These are phyloP conservation scores for Phyllotis vaccarum DNA, from an alignment of 2,797 vertebrate genomes.

Conservation along the genomic window DNA sequence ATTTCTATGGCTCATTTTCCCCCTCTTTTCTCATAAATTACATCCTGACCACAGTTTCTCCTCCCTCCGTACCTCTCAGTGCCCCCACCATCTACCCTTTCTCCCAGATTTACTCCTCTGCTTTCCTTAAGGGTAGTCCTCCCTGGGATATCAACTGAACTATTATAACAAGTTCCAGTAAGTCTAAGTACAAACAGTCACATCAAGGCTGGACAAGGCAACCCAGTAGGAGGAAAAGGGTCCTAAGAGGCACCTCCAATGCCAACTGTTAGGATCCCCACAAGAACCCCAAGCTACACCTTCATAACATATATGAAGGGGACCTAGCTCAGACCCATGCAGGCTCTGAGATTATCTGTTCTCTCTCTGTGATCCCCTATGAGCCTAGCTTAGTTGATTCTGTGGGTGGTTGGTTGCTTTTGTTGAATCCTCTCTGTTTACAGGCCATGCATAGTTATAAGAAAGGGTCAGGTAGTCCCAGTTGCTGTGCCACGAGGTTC, in stretches of 20 bases:
- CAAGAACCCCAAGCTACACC: background rate
- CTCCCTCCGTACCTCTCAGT: background rate
- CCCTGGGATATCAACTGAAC: background rate
- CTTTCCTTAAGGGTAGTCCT: background rate
- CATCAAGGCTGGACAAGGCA: background rate
- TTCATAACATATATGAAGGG: background rate
- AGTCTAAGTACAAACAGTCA: background rate
- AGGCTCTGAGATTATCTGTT: background rate
- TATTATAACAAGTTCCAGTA: background rate
- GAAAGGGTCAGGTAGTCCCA: background rate
- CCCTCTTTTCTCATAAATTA: background rate
- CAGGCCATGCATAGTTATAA: background rate
- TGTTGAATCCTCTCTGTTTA: background rate
- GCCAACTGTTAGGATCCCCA: background rate
- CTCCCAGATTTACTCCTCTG: background rate
- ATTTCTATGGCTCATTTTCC: background rate
- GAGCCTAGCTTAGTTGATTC: background rate
- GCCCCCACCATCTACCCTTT: background rate
- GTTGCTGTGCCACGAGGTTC: no score
- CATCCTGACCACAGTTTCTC: background rate
- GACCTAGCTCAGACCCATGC: background rate
- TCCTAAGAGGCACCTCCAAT: background rate
- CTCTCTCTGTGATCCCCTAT: background rate
- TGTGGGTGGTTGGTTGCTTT: background rate
- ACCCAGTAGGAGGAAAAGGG: background rate